Evolutionary conservation across 2,888 invertebrate genomes (phyloP), one percentile per base, ranked within the genome.

Genomic region (Polyommatus icarus): DNA sequence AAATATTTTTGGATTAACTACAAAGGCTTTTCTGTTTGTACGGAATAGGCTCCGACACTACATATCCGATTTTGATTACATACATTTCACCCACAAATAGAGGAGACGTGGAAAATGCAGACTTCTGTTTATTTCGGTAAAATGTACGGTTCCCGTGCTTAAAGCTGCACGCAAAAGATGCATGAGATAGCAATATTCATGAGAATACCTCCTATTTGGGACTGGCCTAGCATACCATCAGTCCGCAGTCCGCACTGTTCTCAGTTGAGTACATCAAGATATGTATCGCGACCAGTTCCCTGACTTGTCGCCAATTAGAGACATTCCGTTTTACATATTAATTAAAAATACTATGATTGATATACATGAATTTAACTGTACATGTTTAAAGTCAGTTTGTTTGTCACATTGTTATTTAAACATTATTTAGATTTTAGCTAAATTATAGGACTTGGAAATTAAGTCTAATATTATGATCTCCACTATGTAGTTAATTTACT

Each of bases 301-400:
- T 86, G 86, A 54, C 50, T 54, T 54, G 50, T 81, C 79, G 82
- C 81, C 89, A 90, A 90, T 90, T 89, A 90, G 87, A 87, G 61
- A 12, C 61, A 85, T 32, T 32, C 67, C 50, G 50, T 77, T 77
- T 77, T 77, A 72, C 71, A 71, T 72, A 72, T 72, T 77, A 57
- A 77, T 72, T 77, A 72, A 77, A 73, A 77, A 72, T 54, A 71
- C 50, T 24, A 29, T 73, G 73, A 73, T 50, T 46, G 73, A 50
- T 73, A 61, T 20, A 61, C 4, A 3, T 24, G 24, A 12, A 24
- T 61, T 12, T 61, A 61, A 61, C 61, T 24, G 61, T 61, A 61
- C 20, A 20, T 24, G 50, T 24, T 61, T 61, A 61, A 15, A 15
- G 50, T 50, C 5, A 1, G 50, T 61, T 7, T 61, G 24, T 10